These are phyloP conservation scores for Clivina fossor DNA, from an alignment of 2,888 invertebrate species.

Conservation along the genomic window DNA sequence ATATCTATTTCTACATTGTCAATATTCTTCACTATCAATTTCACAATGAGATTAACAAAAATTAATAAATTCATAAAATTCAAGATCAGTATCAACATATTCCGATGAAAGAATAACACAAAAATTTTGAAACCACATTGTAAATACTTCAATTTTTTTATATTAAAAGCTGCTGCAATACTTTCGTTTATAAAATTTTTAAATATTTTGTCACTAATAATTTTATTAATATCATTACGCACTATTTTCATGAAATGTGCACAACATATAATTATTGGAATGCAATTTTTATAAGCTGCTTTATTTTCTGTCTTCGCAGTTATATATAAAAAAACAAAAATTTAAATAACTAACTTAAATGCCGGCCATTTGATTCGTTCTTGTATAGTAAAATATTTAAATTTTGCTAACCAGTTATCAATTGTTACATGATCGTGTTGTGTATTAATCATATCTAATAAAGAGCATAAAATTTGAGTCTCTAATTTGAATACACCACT, in stretches of 20 bases:
- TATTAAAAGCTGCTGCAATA: neutral
- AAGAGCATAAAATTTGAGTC: neutral
- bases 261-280: slow-evolving; percentile 10
- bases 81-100: too few relatives aligned
- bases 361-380: slow-evolving; percentile 4
- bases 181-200: slow-evolving; percentile 6
- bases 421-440: slow-evolving; percentile 2
- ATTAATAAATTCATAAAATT: too few relatives aligned
- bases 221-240: slow-evolving; percentile 8
- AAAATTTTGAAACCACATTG: neutral
- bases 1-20: neutral
- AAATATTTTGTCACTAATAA: neutral
- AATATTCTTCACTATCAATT: neutral
- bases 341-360: neutral
- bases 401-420: slow-evolving; percentile 3
- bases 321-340: neutral
- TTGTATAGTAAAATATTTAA: slow-evolving; percentile 4
- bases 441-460: slow-evolving; percentile 9
- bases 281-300: neutral
- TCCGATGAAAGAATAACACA: slow-evolving; percentile 2
- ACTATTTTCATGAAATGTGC: slow-evolving; percentile 11
- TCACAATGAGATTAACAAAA: too few relatives aligned
- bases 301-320: neutral
- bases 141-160: neutral
- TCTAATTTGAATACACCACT: neutral